These are phyloP conservation scores for Lagopus leucura DNA, from an alignment of 2,113 vertebrate genomes.

Conservation along the genomic window DNA sequence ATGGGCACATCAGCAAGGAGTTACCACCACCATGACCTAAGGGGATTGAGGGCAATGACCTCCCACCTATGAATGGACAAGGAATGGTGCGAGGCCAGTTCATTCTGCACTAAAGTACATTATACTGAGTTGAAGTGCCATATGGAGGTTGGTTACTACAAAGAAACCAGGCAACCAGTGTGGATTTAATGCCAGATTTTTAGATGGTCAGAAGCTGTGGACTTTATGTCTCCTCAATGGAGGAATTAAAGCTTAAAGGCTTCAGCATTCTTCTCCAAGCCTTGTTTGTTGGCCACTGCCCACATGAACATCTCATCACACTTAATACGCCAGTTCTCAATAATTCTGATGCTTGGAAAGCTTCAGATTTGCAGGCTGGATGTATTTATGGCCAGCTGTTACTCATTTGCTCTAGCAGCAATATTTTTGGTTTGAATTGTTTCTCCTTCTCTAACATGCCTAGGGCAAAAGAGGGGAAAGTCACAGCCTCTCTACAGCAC, in stretches of 20 bases:
- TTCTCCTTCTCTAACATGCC: not conserved
- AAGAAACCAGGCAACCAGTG: not conserved
- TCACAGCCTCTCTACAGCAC: not conserved
- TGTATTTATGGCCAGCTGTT: not conserved
- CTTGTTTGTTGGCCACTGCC: not conserved
- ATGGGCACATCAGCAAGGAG: not conserved
- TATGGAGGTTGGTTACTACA: not conserved
- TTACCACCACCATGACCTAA: not conserved
- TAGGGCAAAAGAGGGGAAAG: not conserved
- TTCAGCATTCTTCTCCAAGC: not conserved
- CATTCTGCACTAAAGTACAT: not conserved
- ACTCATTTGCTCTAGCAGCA: not conserved
- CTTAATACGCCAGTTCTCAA: not conserved
- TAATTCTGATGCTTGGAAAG: not conserved
- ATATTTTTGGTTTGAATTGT: not conserved
- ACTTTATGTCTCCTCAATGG: not conserved
- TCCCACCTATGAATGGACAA: not conserved
- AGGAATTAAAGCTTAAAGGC: not conserved
- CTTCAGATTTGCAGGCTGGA: not conserved
- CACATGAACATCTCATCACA: not conserved
- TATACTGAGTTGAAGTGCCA: not conserved
- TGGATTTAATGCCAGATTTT: not conserved
- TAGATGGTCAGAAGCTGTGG: fast-evolving
- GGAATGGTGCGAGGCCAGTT: fast-evolving
- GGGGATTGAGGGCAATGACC: not conserved